Evolutionary conservation across 2,113 vertebrate species (phyloP), one percentile per base, ranked within the genome.

Genomic region (Dipodomys merriami): DNA sequence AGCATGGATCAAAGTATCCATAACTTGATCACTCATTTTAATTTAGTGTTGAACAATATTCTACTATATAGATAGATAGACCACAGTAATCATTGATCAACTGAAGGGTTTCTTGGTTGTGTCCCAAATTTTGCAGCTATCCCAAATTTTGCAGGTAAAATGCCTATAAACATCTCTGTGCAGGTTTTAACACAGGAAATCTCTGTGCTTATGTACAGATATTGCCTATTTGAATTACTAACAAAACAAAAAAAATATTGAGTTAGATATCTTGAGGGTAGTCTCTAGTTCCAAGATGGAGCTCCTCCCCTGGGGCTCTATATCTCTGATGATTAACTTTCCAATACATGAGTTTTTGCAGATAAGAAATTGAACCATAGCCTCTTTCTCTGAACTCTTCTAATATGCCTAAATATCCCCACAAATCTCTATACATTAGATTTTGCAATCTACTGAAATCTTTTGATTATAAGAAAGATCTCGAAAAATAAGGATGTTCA

Each of bases 401-500:
- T 91, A 1, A 22, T 74, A 78, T 83, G 88, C 5, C 12, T 74
- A 60, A 90, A 79, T 11, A 30, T 86, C 15, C 94, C 57, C 71
- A 88, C 44, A 77, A 74, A 80, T 81, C 11, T 81, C 11, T 9
- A 67, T 81, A 7, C 13, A 68, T 72, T 90, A 33, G 13, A 81
- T 77, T 72, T 57, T 65, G 7, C 35, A 77, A 85, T 72, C 22
- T 25, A 81, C 25, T 71, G 73, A 80, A 69, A 7, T 76, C 16
- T 83, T 68, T 72, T 82, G 84, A 65, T 88, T 85, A 82, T 1
- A 62, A 87, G 7, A 10, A 86, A 94, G 13, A 39, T 60, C 83
- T 44, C 62, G 67, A 27, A 86, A 85, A 86, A 46, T 33, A 83
- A 91, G 23, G 18, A 77, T 22, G 89, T 77, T 82, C 22, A 76